A percentile compares a stretch with the other conserved stretches of the same genome.
Conservation (phyloP, 2,797 vertebrate species). For the Taenioides sp. region DNA sequence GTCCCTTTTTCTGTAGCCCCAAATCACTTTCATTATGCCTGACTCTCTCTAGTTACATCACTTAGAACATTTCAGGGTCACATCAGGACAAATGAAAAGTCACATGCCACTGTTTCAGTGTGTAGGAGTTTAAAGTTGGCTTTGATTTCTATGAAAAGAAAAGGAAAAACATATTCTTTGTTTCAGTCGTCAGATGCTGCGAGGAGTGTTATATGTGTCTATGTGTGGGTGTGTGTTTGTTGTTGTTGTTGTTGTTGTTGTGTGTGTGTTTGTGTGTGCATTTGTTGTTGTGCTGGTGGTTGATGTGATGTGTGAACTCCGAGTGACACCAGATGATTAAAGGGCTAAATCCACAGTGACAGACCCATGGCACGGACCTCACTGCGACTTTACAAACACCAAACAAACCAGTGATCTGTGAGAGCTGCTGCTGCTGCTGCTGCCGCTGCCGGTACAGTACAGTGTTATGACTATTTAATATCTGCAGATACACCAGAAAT, state of each 20-base stretch:
- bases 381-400: not conserved
- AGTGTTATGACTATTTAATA: not conserved
- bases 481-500: not conserved
- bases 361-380: constrained; percentile 7
- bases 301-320: constrained; percentile 18
- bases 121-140: constrained; percentile 1
- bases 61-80: not conserved
- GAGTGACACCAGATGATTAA: not conserved
- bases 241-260: too few species aligned
- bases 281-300: constrained; percentile 6
- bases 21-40: too few species aligned
- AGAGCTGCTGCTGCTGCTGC: constrained; percentile 11
- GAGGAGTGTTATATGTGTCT: not conserved
- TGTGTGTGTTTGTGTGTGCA: not conserved
- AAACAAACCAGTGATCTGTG: constrained; percentile 18
- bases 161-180: constrained; percentile 16
- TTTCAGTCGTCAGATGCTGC: constrained; percentile 16
- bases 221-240: not conserved
- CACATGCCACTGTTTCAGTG: not conserved
- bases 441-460: constrained; percentile 4
- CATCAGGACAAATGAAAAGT: not conserved
- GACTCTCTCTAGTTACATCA: not conserved
- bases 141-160: not conserved
- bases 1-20: not conserved
- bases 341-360: constrained; percentile 8